Conservation (phyloP, 2,888 invertebrate species). For the Macrosiphum euphorbiae region DNA sequence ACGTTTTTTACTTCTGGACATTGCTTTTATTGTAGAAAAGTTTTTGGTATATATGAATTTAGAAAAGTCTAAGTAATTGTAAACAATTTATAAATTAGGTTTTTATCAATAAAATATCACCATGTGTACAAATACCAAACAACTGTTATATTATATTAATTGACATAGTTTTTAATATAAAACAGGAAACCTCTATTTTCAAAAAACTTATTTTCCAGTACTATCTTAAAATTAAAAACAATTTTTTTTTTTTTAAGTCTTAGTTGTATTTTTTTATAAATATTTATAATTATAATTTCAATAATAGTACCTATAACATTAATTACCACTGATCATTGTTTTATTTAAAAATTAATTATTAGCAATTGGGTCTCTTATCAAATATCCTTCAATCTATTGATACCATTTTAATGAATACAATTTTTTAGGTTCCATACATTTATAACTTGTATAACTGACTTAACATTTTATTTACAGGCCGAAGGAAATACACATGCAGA, state of each 20-base stretch:
- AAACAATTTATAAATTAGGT: not conserved
- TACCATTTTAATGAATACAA: not conserved
- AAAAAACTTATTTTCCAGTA: not conserved
- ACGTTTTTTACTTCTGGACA: conserved; percentile 18
- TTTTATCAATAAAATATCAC: not conserved
- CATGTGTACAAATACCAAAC: conserved; percentile 32
- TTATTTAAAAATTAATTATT: not conserved
- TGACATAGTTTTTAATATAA: not conserved
- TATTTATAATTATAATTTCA: not conserved
- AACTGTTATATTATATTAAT: not conserved
- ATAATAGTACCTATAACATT: not conserved
- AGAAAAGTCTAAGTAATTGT: not conserved
- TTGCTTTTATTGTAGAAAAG: not conserved
- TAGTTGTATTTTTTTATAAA: not conserved
- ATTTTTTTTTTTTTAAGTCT: not conserved
- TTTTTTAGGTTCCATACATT: not conserved
- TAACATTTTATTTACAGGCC: conserved; percentile 28
- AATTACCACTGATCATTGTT: not conserved
- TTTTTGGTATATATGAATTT: not conserved
- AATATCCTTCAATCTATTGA: not conserved
- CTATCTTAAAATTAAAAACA: not conserved
- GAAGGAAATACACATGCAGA: conserved; percentile 46
- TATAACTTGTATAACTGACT: not conserved
- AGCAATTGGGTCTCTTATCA: not conserved
- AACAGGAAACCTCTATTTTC: not conserved